A percentile compares a stretch with the other conserved stretches of the same genome.
phyloP scores from a whole-genome alignment of 2,797 vertebrate genomes.

The Natrix natrix region DNA sequence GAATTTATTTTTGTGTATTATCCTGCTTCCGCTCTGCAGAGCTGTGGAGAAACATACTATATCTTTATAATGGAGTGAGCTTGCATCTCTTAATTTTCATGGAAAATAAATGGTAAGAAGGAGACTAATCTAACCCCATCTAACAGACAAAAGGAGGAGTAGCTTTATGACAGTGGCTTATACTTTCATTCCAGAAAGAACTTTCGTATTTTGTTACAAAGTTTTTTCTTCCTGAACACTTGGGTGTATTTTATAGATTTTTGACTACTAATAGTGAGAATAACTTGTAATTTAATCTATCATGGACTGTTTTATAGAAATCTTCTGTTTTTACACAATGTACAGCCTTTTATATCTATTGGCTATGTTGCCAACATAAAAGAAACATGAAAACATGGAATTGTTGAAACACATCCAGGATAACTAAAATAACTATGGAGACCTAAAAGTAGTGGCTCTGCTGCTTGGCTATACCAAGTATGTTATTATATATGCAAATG shows the following conservation, averaged over 20 bases:
- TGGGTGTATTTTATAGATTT: neutral
- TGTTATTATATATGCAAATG: neutral
- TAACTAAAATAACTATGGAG: neutral
- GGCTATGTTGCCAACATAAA: neutral
- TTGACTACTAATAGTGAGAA: neutral
- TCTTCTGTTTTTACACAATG: neutral
- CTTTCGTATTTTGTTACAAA: neutral
- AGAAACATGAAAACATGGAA: neutral
- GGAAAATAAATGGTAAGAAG: neutral
- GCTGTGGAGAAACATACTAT: neutral
- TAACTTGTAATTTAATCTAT: neutral
- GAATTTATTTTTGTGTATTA: neutral
- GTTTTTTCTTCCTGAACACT: neutral
- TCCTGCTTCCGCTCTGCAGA: neutral
- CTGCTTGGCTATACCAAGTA: neutral
- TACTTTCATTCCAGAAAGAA: neutral
- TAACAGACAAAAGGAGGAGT: neutral
- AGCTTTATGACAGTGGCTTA: neutral
- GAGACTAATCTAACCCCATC: neutral
- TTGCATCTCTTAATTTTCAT: neutral
- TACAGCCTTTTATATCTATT: neutral
- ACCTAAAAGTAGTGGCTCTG: neutral
- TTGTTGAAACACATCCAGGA: neutral
- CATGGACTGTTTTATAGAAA: neutral
- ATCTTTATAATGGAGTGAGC: neutral